Percentiles rank a stretch among this genome's conserved stretches.
phyloP scores from a whole-genome alignment of 2,797 vertebrate genomes.

The Meriones psammophilus region DNA sequence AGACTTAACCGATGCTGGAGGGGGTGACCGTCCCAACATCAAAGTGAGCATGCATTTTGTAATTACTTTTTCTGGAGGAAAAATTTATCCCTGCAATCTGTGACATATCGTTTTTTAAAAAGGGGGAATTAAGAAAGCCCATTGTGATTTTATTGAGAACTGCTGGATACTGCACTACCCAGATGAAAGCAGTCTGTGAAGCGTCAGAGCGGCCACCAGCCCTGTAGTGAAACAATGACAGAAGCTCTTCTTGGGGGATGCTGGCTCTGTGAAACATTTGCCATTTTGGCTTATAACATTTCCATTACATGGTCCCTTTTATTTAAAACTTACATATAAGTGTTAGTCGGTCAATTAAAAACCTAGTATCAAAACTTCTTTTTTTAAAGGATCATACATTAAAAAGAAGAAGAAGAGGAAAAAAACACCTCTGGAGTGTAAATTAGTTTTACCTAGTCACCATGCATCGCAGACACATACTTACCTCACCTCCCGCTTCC shows the following conservation, averaged over 20 bases:
- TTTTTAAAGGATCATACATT: conserved; percentile 72
- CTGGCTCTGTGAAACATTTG: conserved; percentile 86
- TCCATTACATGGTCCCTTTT: conserved; percentile 54
- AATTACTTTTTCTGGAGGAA: not conserved
- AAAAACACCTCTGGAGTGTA: conserved; percentile 45
- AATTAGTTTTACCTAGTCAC: conserved; percentile 85
- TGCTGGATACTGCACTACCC: not conserved
- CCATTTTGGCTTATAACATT: conserved; percentile 77
- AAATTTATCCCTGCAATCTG: conserved; percentile 39
- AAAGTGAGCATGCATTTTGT: conserved; percentile 30
- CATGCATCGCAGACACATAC: conserved; percentile 87
- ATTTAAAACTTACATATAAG: conserved; percentile 76
- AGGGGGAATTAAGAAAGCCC: conserved; percentile 18
- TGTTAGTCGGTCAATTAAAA: conserved; percentile 82
- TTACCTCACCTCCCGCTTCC: conserved; percentile 91
- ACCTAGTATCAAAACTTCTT: conserved; percentile 79
- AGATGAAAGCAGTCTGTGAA: conserved; percentile 73
- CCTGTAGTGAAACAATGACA: conserved; percentile 95
- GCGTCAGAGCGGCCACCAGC: conserved; percentile 82
- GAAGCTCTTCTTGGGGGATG: conserved; percentile 95
- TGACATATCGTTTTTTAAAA: not conserved
- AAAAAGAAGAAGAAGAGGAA: conserved; percentile 51
- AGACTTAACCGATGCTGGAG: conserved; percentile 23
- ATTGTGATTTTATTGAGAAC: not conserved
- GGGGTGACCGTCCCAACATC: not conserved